Evolutionary conservation across 2,888 invertebrate genomes (phyloP).

Genomic region (Gortyna flavago): DNA sequence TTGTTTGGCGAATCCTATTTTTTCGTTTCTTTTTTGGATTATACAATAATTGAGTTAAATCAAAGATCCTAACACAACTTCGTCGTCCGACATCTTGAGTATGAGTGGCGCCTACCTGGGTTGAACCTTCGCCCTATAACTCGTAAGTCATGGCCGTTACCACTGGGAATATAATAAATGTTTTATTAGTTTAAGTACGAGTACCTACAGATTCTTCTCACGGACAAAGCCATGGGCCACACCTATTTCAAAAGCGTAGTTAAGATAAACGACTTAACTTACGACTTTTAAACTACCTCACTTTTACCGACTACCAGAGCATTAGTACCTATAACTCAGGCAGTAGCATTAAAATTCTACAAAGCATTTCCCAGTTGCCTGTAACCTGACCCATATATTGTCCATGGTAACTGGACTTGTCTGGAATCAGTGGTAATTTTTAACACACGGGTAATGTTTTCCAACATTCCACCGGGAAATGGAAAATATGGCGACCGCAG

Average conservation of each 20-base stretch:
- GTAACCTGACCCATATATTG: conserved; percentile 46
- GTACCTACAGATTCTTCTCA: not conserved
- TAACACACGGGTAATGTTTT: conserved; percentile 64
- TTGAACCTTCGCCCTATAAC: too few species aligned
- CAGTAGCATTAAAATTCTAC: conserved; percentile 48
- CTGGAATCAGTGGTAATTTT: conserved; percentile 53
- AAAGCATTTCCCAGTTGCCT: conserved; percentile 39
- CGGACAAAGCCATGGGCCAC: not conserved
- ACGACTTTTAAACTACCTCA: conserved; percentile 33
- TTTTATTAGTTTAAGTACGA: not conserved
- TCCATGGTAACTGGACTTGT: conserved; percentile 29
- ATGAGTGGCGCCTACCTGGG: too few species aligned
- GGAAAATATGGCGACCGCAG: conserved; percentile 73
- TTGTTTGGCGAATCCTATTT: too few species aligned
- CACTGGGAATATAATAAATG: too few species aligned
- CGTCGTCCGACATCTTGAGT: too few species aligned
- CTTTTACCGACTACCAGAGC: conserved; percentile 9
- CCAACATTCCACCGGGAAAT: conserved; percentile 68
- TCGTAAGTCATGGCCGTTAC: too few species aligned
- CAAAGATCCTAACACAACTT: too few species aligned
- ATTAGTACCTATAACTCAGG: conserved; percentile 43
- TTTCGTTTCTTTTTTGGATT: too few species aligned
- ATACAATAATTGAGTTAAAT: too few species aligned
- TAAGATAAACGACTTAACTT: conserved; percentile 18
- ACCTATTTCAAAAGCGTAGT: conserved; percentile 4